These are phyloP conservation scores for Microtus richardsoni DNA, from an alignment of 2,113 vertebrate species.

Conservation along the genomic window DNA sequence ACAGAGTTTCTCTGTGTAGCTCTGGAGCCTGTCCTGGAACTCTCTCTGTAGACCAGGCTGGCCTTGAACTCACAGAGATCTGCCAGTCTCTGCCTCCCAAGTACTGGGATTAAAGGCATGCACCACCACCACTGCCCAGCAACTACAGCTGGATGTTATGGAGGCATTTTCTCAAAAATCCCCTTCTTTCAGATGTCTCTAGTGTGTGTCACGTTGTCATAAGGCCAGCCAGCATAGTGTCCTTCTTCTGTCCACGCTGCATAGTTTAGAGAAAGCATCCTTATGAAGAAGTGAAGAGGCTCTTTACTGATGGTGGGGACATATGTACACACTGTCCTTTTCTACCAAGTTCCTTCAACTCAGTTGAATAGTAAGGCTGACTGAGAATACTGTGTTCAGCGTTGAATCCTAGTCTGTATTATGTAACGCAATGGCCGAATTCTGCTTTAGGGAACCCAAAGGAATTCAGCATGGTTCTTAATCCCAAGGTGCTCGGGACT, in stretches of 20 bases:
- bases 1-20: too few relatives aligned
- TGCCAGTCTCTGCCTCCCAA: too few relatives aligned
- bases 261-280: neutral
- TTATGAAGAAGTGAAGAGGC: neutral
- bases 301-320: fast-evolving
- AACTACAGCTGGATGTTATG: neutral
- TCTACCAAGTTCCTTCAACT: neutral
- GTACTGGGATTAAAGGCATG: too few relatives aligned
- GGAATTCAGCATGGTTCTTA: neutral
- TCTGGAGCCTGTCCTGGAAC: too few relatives aligned
- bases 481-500: neutral
- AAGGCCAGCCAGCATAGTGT: neutral
- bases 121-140: too few relatives aligned
- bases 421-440: neutral
- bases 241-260: neutral
- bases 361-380: neutral
- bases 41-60: too few relatives aligned
- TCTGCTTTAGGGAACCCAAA: neutral
- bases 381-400: neutral
- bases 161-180: neutral
- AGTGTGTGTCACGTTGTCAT: neutral
- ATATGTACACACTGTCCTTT: fast-evolving
- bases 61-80: too few relatives aligned
- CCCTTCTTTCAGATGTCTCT: neutral
- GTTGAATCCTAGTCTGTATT: neutral